Percentiles rank a stretch among this genome's conserved stretches.
Conservation (phyloP, 1,140 invertebrate species). For the Archegozetes longisetosus region DNA sequence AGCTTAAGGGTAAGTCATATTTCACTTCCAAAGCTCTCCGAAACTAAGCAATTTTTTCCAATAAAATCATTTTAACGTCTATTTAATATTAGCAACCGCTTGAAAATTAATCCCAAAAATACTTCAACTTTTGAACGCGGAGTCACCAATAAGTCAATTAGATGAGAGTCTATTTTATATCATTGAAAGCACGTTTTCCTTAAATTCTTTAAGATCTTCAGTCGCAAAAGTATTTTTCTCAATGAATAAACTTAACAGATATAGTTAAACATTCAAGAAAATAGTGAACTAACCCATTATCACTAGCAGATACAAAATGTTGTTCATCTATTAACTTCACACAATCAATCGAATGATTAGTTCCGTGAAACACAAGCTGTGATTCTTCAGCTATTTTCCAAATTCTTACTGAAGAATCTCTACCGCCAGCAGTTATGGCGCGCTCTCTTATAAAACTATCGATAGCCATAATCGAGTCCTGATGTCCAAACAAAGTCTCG, state of each 20-base stretch:
- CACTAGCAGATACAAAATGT: conserved; percentile 72
- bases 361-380: conserved; percentile 75
- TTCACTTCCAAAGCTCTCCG: neutral
- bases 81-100: no score
- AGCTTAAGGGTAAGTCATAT: neutral
- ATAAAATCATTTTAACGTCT: no score
- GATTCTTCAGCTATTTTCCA: conserved; percentile 96
- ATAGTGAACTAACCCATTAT: conserved; percentile 50
- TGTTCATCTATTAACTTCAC: conserved; percentile 80
- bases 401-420: conserved; percentile 64
- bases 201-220: no score
- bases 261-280: neutral
- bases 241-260: no score
- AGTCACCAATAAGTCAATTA: no score
- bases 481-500: conserved; percentile 86
- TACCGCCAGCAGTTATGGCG: conserved; percentile 71
- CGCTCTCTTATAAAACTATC: conserved; percentile 54
- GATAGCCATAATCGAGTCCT: conserved; percentile 64
- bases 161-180: no score
- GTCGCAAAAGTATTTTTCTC: no score
- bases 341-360: conserved; percentile 58
- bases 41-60: no score
- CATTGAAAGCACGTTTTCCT: no score
- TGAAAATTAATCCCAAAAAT: no score
- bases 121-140: no score